Percentiles rank a stretch among this genome's conserved stretches.
phyloP scores from a whole-genome alignment of 2,797 vertebrate species.

The Pipistrellus nathusii region DNA sequence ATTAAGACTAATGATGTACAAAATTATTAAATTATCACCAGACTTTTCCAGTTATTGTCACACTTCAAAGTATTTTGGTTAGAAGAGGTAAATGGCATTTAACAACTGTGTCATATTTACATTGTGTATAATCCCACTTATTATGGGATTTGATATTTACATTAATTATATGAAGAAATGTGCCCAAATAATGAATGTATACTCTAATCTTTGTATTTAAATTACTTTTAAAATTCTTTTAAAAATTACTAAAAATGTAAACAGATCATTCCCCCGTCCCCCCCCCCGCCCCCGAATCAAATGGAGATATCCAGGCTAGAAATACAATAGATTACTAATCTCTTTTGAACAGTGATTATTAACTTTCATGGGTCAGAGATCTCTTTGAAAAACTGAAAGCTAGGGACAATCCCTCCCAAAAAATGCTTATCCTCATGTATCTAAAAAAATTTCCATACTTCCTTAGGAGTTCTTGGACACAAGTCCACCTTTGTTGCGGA shows the following conservation, averaged over 20 bases:
- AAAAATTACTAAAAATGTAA: not conserved
- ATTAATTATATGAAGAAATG: not conserved
- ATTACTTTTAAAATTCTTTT: not conserved
- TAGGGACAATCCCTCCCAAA: not conserved
- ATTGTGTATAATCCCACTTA: not conserved
- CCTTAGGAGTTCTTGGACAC: not conserved
- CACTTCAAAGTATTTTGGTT: not conserved
- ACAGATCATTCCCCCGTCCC: not conserved
- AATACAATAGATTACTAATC: not conserved
- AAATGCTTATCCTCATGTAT: not conserved
- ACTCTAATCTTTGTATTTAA: constrained; percentile 36
- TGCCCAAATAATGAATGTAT: not conserved
- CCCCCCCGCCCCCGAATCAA: not conserved
- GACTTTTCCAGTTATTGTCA: not conserved
- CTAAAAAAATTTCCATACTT: not conserved
- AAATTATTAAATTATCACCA: constrained; percentile 31
- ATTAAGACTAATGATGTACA: not conserved
- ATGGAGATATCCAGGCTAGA: not conserved
- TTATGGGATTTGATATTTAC: not conserved
- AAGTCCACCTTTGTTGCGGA: not conserved
- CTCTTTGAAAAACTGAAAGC: constrained; percentile 28
- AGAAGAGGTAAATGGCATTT: constrained; percentile 34
- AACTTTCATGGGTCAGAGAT: not conserved
- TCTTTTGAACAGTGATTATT: not conserved
- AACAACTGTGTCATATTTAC: not conserved